Conservation (phyloP, 2,113 vertebrate genomes). For the Plecturocebus donacophilus region DNA sequence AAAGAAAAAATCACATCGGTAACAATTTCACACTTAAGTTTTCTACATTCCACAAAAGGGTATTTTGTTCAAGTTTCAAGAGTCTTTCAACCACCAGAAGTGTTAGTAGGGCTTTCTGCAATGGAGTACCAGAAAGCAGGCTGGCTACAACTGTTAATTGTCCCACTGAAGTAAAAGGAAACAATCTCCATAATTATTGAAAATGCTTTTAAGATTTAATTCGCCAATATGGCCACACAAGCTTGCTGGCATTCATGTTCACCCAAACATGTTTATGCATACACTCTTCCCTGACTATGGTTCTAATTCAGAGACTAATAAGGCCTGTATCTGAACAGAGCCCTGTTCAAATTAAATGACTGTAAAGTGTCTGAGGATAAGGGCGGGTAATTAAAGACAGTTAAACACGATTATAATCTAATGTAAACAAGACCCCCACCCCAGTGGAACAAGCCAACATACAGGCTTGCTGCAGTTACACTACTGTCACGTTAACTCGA, state of each 20-base stretch:
- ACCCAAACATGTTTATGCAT: slow-evolving; percentile 41
- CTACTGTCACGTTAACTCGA: background rate
- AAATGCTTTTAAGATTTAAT: slow-evolving; percentile 50
- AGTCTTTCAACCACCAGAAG: slow-evolving; percentile 6
- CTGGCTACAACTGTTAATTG: slow-evolving; percentile 32
- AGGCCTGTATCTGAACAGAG: slow-evolving; percentile 49
- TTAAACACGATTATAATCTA: slow-evolving; percentile 45
- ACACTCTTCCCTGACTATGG: slow-evolving; percentile 48
- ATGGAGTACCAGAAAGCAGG: slow-evolving; percentile 25
- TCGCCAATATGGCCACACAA: slow-evolving; percentile 59
- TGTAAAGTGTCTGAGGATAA: slow-evolving; percentile 44
- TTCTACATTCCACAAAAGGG: slow-evolving; percentile 41
- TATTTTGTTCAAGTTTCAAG: slow-evolving; percentile 46
- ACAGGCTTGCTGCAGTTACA: background rate
- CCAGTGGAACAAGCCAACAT: background rate
- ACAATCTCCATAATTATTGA: slow-evolving; percentile 37
- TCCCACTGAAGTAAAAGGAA: slow-evolving; percentile 53
- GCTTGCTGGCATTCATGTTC: slow-evolving; percentile 52
- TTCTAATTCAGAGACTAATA: slow-evolving; percentile 58
- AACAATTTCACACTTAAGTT: slow-evolving; percentile 57
- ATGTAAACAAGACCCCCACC: slow-evolving; percentile 23
- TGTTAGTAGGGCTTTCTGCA: slow-evolving; percentile 46
- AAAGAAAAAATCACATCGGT: background rate
- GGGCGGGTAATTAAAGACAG: slow-evolving; percentile 38
- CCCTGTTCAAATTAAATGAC: slow-evolving; percentile 58